Conservation (phyloP, 2,888 invertebrate genomes). For the Dryobotodes eremita region DNA sequence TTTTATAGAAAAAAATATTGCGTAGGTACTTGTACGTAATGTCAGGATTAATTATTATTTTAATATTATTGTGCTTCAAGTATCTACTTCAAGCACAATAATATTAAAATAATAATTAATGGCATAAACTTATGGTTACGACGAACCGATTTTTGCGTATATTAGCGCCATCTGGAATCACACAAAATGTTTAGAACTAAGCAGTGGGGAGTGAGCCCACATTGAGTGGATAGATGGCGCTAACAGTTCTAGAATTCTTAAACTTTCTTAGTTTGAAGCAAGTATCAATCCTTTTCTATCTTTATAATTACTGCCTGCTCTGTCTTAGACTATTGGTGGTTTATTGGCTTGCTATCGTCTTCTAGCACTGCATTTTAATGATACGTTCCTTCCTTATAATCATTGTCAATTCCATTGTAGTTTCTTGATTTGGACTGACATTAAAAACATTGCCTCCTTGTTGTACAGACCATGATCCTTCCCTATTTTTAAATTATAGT, state of each 20-base stretch:
- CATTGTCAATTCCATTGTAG: neutral
- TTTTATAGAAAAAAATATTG: neutral
- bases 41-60: neutral
- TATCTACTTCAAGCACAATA: too few relatives aligned
- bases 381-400: neutral
- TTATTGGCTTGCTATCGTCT: neutral
- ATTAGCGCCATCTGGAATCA: slow-evolving; percentile 36
- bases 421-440: neutral
- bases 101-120: too few relatives aligned
- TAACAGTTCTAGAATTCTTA: neutral
- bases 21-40: neutral
- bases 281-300: too few relatives aligned
- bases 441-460: neutral
- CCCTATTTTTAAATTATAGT: neutral
- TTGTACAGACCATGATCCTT: neutral
- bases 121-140: too few relatives aligned
- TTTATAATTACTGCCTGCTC: neutral
- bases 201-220: neutral
- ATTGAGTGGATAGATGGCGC: slow-evolving; percentile 31
- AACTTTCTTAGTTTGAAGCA: neutral
- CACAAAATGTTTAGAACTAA: slow-evolving; percentile 14
- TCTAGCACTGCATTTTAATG: neutral
- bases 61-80: neutral
- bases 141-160: neutral
- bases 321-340: neutral